phyloP scores from a whole-genome alignment of 2,113 vertebrate species.

The Isichthys henryi region DNA sequence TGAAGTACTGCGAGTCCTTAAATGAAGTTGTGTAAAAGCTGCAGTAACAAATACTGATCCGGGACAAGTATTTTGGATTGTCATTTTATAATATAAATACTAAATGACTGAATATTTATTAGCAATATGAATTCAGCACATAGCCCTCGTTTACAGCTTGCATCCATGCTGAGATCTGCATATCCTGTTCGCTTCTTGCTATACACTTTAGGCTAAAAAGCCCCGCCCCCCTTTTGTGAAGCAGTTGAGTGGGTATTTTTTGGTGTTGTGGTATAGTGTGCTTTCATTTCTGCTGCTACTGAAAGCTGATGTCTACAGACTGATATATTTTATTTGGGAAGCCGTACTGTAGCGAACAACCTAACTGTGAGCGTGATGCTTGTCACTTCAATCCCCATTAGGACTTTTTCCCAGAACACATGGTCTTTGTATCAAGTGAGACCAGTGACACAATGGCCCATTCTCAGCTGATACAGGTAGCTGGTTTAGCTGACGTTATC shows the following conservation, averaged over 20 bases:
- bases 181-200: not conserved
- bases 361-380: not conserved
- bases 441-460: constrained; percentile 52
- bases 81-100: not conserved
- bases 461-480: constrained; percentile 66
- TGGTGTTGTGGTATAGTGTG: not conserved
- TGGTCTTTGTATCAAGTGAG: constrained; percentile 69
- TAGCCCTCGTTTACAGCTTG: not conserved
- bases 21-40: not conserved
- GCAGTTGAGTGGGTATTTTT: not conserved
- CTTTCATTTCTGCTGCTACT: not conserved
- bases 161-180: not conserved
- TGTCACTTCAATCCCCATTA: constrained; percentile 39
- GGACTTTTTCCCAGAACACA: constrained; percentile 74
- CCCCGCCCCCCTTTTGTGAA: not conserved
- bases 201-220: not conserved
- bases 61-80: not conserved
- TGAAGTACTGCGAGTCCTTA: not conserved
- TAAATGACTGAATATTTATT: not conserved
- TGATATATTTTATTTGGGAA: not conserved
- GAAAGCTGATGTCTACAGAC: not conserved
- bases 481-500: not conserved
- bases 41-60: not conserved
- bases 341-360: too few relatives aligned
- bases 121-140: not conserved